Base-by-base conservation (phyloP, 2,113 vertebrate species). In the Loxodonta africana region DNA sequence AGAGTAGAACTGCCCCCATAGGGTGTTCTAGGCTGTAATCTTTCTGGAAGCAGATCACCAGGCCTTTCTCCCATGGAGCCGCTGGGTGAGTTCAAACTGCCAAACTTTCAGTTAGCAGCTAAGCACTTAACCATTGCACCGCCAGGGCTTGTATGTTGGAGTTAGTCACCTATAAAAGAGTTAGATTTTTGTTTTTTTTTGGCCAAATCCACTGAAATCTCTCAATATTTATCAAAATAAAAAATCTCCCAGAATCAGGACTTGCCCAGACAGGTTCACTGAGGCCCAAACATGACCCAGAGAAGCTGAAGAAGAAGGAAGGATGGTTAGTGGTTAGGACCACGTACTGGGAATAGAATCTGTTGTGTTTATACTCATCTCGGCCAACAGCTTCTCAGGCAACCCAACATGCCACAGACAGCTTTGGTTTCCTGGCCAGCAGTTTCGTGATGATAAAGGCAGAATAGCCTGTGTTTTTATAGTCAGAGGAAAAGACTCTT, bases 271-370 rank as follows among this genome's bases (percentile, higher is more conserved):
- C 12, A 25, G 76, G 37, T 7, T 28, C 84, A 74, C 26, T 83
- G 63, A 73, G 76, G 62, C 30, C 71, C 7, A 18, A 71, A 71
- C 15, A 14, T 3, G 83, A 51, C 67, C 28, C 14, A 71, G 30
- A 51, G 81, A 51, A 65, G 48, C 37, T 0, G 48, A 81, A 37
- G 41, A 74, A 84, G 76, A 88, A 92, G 80, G 90, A 91, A 77
- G 83, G 65, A 9, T 25, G 37, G 67, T 89, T 21, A 78, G 85
- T 9, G 60, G 83, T 44, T 11, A 90, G 41, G 65, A 14, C 28
- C 37, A 17, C 65, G 25, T 30, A 21, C 95, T 92, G 95, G 90
- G 95, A 96, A 92, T 93, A 96, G 95, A 83, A 57, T 73, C 1
- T 0, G 25, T 63, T 44, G n/a, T 93, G 80, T 89, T 95, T 94